Percentiles rank a stretch among this genome's conserved stretches.
These are phyloP conservation scores for Pteria penguin DNA, from an alignment of 2,888 invertebrate species.

Conservation along the genomic window DNA sequence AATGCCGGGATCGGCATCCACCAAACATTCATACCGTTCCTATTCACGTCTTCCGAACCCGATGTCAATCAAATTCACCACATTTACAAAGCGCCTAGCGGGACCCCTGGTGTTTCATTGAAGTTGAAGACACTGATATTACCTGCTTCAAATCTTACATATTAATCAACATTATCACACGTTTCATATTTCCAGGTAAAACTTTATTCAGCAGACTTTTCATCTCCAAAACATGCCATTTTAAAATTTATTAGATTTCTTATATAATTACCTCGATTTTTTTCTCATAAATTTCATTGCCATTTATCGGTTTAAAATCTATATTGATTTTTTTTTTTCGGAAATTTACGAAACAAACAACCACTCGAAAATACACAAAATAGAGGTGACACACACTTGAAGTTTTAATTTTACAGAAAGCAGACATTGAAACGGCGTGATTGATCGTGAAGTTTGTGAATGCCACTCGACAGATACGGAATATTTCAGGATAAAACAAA, in stretches of 20 bases:
- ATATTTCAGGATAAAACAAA: too few species aligned
- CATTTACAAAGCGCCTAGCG: neutral
- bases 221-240: neutral
- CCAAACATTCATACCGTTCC: neutral
- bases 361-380: too few species aligned
- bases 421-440: too few species aligned
- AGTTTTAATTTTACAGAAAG: too few species aligned
- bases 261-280: too few species aligned
- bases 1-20: neutral
- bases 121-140: neutral
- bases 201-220: neutral
- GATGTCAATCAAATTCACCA: neutral
- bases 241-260: neutral
- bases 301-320: too few species aligned
- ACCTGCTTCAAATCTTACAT: neutral
- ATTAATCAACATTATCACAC: neutral
- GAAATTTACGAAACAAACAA: too few species aligned
- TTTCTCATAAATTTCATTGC: too few species aligned
- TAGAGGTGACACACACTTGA: too few species aligned
- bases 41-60: neutral
- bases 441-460: too few species aligned
- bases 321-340: too few species aligned
- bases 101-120: neutral
- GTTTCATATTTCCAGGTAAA: slow-evolving; percentile 15
- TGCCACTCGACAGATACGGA: too few species aligned